Conservation (phyloP, 64 coral and sea anemone species). For the Actinia tenebrosa region DNA sequence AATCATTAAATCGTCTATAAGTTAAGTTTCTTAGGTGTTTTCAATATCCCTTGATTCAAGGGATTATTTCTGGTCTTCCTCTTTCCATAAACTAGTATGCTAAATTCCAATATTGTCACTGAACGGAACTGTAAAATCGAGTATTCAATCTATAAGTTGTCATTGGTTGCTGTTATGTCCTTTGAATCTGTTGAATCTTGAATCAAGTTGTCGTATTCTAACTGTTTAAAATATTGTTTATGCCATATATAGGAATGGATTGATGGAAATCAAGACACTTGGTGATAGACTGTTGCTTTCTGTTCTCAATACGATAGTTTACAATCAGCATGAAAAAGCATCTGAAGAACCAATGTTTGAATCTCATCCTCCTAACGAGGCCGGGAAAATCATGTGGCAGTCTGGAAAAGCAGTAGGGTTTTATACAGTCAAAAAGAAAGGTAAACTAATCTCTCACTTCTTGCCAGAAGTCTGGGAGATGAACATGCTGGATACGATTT, state of each 20-base stretch:
- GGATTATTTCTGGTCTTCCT: too few species aligned
- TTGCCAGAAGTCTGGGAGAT: constrained; percentile 39
- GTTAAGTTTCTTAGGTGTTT: too few species aligned
- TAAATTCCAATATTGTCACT: too few species aligned
- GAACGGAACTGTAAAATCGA: too few species aligned
- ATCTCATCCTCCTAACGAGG: constrained; percentile 34
- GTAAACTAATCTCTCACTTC: constrained; percentile 31
- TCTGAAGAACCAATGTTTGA: constrained; percentile 24
- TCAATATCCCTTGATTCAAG: too few species aligned
- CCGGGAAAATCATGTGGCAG: constrained; percentile 46
- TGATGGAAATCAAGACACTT: constrained; percentile 31
- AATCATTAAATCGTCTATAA: too few species aligned
- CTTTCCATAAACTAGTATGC: too few species aligned
- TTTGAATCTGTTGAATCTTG: background rate
- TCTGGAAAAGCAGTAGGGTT: constrained; percentile 56
- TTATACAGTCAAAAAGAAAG: constrained; percentile 55
- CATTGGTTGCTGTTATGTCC: too few species aligned
- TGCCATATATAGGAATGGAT: constrained; percentile 35
- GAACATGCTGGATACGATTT: constrained; percentile 63
- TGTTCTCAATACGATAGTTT: constrained; percentile 43
- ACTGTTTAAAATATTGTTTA: background rate
- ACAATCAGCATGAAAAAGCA: constrained; percentile 35
- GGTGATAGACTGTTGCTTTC: constrained; percentile 47
- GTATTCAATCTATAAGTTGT: too few species aligned
- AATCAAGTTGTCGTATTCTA: background rate